Evolutionary conservation across 2,113 vertebrate species (phyloP).

Genomic region (Leucopternis melanops): DNA sequence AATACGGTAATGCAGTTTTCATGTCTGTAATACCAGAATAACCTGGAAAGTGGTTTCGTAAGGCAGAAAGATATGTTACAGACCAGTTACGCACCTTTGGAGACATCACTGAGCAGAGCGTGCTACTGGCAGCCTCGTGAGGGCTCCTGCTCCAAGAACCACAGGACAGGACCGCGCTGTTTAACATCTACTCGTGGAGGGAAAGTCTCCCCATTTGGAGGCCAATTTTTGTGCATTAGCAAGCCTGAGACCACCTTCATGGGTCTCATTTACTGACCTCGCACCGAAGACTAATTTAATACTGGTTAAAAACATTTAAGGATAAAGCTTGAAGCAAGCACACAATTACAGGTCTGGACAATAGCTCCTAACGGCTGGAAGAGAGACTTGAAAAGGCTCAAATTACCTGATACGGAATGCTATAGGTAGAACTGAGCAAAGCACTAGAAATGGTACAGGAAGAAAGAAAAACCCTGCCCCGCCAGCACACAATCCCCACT

Average conservation of each 20-base stretch:
- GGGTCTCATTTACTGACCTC: background rate
- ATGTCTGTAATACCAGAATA: rapidly evolving
- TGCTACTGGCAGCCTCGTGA: background rate
- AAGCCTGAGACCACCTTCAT: background rate
- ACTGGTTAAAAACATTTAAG: background rate
- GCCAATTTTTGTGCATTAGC: no score
- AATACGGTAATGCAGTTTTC: rapidly evolving
- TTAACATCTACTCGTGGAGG: rapidly evolving
- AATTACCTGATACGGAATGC: background rate
- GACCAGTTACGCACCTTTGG: background rate
- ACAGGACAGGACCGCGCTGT: rapidly evolving
- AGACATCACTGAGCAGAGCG: rapidly evolving
- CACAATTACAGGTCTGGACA: background rate
- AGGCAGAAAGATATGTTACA: background rate
- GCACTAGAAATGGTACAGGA: rapidly evolving
- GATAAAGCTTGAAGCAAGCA: background rate
- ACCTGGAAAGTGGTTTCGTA: background rate
- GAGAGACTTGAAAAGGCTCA: background rate
- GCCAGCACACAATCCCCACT: rapidly evolving
- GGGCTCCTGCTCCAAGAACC: background rate
- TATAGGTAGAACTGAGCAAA: background rate
- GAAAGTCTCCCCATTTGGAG: background rate
- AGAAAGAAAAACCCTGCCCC: background rate
- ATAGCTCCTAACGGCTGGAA: background rate
- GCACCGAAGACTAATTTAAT: no score